Evolutionary conservation across 2,888 invertebrate species (phyloP), one percentile per base, ranked within the genome.

Genomic region (Drosophila lutescens): DNA sequence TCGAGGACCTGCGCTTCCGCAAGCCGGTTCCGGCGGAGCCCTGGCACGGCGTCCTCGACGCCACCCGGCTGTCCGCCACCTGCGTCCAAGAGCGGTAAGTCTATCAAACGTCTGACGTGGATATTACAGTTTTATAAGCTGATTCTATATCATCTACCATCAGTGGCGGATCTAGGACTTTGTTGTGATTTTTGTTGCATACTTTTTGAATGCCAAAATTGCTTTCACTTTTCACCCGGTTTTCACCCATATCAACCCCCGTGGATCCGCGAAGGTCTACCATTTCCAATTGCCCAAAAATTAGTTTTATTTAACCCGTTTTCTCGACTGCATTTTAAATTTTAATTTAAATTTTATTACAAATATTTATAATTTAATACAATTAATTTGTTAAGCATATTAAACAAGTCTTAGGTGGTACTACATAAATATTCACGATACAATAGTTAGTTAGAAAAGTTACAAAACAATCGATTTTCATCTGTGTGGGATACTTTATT

Each of bases 11-110:
- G 71, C 93, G 98, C 86, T 98, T 98, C 93, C 94, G 96, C 53
- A 95, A 96, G 82, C 98, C 98, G 10, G 95, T 96, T 55, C 96
- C 97, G 10, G 94, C 96, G 69, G 96, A 97, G 77, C 96, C 96
- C 0, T 98, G 97, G 97, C 96, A 96, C 89, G 97, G 97, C 0
- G 95, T 97, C 12, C 93, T 96, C 53, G 96, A 97, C 92, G 96
- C 97, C 40, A 96, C 95, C 7, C 93, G 94, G 43, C 93, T 96
- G 91, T 96, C 98, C 38, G 96, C 97, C 90, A 96, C 97, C 77
- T 98, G 98, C 93, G 96, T 95, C 89, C 98, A 98, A 92, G 96
- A 97, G 91, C 94, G 96, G 80, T 92, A 79, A 30, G 30, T 30
- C 7, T 30, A 30, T 30, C 3, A 26, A 26, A 26, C 5, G 26